A percentile compares a stretch with the other conserved stretches of the same genome.
These are phyloP conservation scores for Coreius guichenoti DNA, from an alignment of 2,797 vertebrate genomes.

Conservation along the genomic window DNA sequence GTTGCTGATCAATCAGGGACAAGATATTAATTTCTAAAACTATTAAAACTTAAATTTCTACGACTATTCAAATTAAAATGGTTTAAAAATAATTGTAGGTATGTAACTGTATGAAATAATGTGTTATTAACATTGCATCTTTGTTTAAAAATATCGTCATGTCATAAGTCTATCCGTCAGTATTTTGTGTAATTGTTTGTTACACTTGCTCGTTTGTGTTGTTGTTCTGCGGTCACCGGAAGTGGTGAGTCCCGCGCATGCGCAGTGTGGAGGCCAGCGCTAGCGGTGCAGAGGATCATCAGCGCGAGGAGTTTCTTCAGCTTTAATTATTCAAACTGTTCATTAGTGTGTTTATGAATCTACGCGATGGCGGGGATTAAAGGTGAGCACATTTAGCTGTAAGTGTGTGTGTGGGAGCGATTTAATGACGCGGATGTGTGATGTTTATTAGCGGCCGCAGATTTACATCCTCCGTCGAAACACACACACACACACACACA, in stretches of 20 bases:
- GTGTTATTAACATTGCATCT: background rate
- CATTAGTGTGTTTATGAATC: constrained; percentile 4
- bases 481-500: background rate
- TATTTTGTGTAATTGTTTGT: background rate
- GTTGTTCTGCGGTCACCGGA: constrained; percentile 7
- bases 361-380: constrained; percentile 32
- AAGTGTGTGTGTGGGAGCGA: background rate
- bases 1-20: background rate
- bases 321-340: background rate
- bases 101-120: background rate
- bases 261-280: constrained; percentile 2
- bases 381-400: background rate
- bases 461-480: constrained; percentile 12
- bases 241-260: background rate
- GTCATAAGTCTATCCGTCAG: background rate
- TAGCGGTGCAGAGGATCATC: background rate
- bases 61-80: background rate
- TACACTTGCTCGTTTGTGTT: background rate
- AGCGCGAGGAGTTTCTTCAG: background rate
- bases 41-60: no score
- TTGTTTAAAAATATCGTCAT: background rate
- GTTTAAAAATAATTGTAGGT: background rate
- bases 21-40: background rate
- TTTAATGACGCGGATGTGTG: no score
- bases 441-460: background rate